phyloP scores from a whole-genome alignment of 2,113 vertebrate genomes.

The Poeciliopsis retropinna region DNA sequence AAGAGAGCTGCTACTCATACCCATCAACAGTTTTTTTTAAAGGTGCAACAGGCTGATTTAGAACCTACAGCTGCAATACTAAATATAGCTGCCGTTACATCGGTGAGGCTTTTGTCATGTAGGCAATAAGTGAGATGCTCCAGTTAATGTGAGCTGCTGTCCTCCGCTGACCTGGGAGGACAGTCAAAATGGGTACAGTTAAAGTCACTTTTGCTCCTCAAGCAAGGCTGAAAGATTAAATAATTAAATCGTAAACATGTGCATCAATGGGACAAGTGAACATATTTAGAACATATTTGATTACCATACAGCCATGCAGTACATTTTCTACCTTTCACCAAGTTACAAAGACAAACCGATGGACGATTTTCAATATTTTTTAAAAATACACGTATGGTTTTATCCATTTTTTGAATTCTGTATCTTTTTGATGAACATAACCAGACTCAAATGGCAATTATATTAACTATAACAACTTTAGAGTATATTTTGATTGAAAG shows the following conservation, averaged over 20 bases:
- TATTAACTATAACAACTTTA: background rate
- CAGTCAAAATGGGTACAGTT: constrained; percentile 43
- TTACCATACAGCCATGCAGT: no score
- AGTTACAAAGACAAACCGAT: background rate
- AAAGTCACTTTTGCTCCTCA: constrained; percentile 38
- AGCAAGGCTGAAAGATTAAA: constrained; percentile 23
- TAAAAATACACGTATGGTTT: no score
- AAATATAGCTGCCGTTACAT: constrained; percentile 66
- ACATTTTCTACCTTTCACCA: background rate
- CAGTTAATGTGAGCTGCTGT: constrained; percentile 55
- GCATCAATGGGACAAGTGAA: constrained; percentile 24
- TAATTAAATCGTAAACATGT: constrained; percentile 34
- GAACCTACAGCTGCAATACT: constrained; percentile 57
- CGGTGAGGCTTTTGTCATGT: constrained; percentile 51
- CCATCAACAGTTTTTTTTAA: constrained; percentile 31
- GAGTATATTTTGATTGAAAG: background rate
- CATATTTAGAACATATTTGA: background rate
- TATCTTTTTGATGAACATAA: background rate
- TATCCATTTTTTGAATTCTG: background rate
- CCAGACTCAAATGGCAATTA: background rate
- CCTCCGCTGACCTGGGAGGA: constrained; percentile 23
- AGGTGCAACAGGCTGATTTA: constrained; percentile 21
- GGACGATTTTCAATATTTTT: background rate
- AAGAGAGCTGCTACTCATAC: constrained; percentile 4
- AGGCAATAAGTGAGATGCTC: constrained; percentile 54